phyloP scores from a whole-genome alignment of 2,888 invertebrate species.

The Amaurobius ferox region DNA sequence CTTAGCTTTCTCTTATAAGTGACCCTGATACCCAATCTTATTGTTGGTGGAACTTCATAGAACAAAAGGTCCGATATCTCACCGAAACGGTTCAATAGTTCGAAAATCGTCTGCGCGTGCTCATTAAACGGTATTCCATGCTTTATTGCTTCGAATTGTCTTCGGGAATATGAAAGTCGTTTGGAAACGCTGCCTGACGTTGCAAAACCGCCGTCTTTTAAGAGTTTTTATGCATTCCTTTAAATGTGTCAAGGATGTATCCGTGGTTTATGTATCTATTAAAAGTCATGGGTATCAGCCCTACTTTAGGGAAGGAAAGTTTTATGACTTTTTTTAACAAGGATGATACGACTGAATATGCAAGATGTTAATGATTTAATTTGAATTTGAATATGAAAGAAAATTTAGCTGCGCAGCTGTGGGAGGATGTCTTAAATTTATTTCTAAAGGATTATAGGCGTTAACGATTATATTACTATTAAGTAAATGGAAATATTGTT shows the following conservation, averaged over 20 bases:
- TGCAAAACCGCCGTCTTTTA: neutral
- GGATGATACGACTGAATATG: neutral
- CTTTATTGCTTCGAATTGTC: conserved; percentile 30
- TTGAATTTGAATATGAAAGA: no score
- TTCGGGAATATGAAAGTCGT: conserved; percentile 25
- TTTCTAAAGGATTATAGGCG: no score
- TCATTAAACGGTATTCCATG: conserved; percentile 42
- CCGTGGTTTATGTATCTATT: neutral
- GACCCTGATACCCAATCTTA: conserved; percentile 23
- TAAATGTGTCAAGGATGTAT: conserved; percentile 32
- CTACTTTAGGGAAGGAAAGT: neutral
- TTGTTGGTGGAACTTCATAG: neutral
- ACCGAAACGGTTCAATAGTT: conserved; percentile 48
- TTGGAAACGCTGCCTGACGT: conserved; percentile 10
- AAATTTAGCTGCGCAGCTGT: no score
- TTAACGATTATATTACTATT: no score
- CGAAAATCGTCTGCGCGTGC: conserved; percentile 29
- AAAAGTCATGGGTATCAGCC: neutral
- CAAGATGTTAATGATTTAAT: no score
- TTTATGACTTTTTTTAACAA: neutral
- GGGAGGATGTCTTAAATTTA: no score
- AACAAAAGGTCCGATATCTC: conserved; percentile 46
- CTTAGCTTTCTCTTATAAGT: conserved; percentile 18
- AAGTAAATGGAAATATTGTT: no score
- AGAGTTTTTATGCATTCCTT: neutral